Conservation (phyloP, 1,140 invertebrate species). For the Dendrolimus punctatus region DNA sequence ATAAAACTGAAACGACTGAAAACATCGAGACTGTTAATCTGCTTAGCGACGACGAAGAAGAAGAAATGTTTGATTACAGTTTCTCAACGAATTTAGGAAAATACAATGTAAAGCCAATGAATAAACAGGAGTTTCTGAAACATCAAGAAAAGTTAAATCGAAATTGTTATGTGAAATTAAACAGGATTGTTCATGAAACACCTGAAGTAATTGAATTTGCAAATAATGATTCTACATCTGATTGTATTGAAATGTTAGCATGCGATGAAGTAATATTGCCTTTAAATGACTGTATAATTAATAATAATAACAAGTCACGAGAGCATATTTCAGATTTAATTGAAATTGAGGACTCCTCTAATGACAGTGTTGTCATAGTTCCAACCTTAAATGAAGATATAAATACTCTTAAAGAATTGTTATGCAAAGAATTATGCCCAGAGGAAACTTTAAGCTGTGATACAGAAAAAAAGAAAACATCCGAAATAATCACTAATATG, state of each 20-base stretch:
- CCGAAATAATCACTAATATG: no score
- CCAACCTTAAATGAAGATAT: not conserved
- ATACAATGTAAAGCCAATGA: slow-evolving; percentile 21
- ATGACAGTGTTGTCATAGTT: slow-evolving; percentile 7
- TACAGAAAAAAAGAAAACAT: no score
- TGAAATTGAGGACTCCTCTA: slow-evolving; percentile 16
- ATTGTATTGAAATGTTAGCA: not conserved
- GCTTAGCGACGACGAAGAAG: slow-evolving; percentile 54
- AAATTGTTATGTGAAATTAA: slow-evolving; percentile 32
- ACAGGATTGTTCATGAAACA: not conserved
- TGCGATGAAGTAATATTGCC: no score
- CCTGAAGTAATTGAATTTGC: not conserved
- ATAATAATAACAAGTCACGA: not conserved
- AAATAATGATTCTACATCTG: not conserved
- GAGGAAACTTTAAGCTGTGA: no score
- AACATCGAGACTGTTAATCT: slow-evolving; percentile 44
- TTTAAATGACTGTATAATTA: no score
- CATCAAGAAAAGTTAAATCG: slow-evolving; percentile 42
- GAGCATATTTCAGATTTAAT: slow-evolving; percentile 1
- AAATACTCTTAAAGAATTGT: no score
- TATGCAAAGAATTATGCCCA: no score
- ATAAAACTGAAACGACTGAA: not conserved
- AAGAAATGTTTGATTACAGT: slow-evolving; percentile 8
- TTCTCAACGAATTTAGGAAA: slow-evolving; percentile 45
- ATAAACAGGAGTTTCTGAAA: slow-evolving; percentile 21